Percentiles rank a stretch among this genome's conserved stretches.
Conservation (phyloP, 2,113 vertebrate genomes). For the human region GRCh38 chr6:117962501-117963000, state of each 20-base stretch:
- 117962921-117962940: neutral
- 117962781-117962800: neutral
- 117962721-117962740: neutral
- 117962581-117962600: conserved; percentile 55
- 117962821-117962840: neutral
- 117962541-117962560: conserved; percentile 54
- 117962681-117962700: conserved; percentile 6
- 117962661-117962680: neutral
- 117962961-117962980: neutral
- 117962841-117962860: neutral
- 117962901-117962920: accelerated
- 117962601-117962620: conserved; percentile 47
- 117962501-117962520: conserved; percentile 53
- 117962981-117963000: neutral
- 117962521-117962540: conserved; percentile 36
- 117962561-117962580: conserved; percentile 60
- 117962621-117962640: conserved; percentile 29
- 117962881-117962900: neutral
- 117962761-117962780: neutral
- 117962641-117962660: neutral
- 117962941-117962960: neutral
- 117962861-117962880: neutral
- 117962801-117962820: neutral
- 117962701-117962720: neutral
- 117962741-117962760: neutral